Evolutionary conservation across 2,888 invertebrate genomes (phyloP), one percentile per base, ranked within the genome.

Genomic region (Schizaphis graminum): DNA sequence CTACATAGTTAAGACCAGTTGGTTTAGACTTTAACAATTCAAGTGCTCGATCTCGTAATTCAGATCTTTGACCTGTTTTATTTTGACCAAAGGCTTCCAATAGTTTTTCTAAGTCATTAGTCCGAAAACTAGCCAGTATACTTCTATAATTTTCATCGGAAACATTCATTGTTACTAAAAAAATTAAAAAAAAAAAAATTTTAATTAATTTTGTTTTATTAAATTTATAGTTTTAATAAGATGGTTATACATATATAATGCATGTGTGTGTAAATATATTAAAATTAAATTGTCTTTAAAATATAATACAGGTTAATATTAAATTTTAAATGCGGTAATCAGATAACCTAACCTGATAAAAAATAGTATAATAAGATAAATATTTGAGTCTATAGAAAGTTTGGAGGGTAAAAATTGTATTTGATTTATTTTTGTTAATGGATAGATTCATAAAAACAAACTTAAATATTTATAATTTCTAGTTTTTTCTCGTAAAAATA

Each of bases 101-200:
- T 95, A 98, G 96, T 96, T 97, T 97, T 96, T 98, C 98, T 96
- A 98, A 97, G 96, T 98, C 98, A 96, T 97, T 97, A 95, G 98
- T 98, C 95, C 98, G 97, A 96, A 98, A 98, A 96, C 97, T 97
- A 96, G 97, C 95, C 91, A 97, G 96, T 97, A 97, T 97, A 95
- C 95, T 95, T 61, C 35, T 49, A 56, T 90, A 94, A n/a, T 28
- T 28, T 11, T 94, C 94, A 28, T 86, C 90, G 28, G n/a, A 1
- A 5, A n/a, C 5, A n/a, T n/a, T 86, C 92, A 92, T 92, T 0
- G 5, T 57, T 21, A n/a, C 92, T 92, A 88, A 53, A 92, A 61
- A n/a, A 53, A 85, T 26, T 49, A 47, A 44, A 24, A 84, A 84
- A 35, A 85, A 44, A 26, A 41, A 4, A 35, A 44, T 53, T 21